phyloP scores from a whole-genome alignment of 2,113 vertebrate genomes.

The Cyrtonyx montezumae region DNA sequence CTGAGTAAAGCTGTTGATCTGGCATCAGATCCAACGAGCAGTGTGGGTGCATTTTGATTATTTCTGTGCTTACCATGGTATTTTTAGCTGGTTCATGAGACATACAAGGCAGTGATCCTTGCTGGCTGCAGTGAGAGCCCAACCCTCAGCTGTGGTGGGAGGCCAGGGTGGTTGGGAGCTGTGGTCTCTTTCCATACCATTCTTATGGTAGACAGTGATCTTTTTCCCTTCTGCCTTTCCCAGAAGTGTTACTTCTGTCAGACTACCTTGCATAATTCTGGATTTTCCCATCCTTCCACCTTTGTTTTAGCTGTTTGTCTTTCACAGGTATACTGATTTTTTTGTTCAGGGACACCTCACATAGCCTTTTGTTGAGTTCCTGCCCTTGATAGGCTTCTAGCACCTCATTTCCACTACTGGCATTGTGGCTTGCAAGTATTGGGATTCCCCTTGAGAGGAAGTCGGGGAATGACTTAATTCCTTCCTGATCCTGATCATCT shows the following conservation, averaged over 20 bases:
- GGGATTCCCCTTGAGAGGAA: background rate
- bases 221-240: background rate
- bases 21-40: background rate
- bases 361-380: background rate
- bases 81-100: background rate
- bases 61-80: background rate
- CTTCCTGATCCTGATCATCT: rapidly evolving
- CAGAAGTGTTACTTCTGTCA: background rate
- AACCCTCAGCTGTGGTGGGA: background rate
- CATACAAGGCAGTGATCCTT: background rate
- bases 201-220: background rate
- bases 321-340: background rate
- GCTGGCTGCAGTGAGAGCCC: background rate
- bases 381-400: background rate
- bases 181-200: rapidly evolving
- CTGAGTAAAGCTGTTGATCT: background rate
- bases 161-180: background rate
- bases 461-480: rapidly evolving
- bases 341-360: background rate
- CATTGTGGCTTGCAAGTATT: background rate
- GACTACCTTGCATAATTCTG: background rate
- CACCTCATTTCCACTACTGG: background rate
- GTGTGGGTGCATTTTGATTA: background rate
- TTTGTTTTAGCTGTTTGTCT: background rate
- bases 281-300: background rate